Evolutionary conservation across 1,140 invertebrate genomes (phyloP), one percentile per base, ranked within the genome.

Genomic region (Zaprionus tsacasi): DNA sequence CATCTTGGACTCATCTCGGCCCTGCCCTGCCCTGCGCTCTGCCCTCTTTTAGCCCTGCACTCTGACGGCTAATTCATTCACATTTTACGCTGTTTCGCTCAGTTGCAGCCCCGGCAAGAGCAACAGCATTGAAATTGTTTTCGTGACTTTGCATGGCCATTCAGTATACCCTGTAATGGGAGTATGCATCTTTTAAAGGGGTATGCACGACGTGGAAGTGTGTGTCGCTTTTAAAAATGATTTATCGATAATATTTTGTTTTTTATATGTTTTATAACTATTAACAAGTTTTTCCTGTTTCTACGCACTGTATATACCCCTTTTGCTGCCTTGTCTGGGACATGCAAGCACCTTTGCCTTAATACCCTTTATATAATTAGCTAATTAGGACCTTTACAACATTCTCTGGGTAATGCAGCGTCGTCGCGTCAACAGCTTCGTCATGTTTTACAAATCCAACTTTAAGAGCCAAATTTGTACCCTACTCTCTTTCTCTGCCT

Each of bases 21-120:
- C 25, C n/a, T 27, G 25, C 25, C 4, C 25, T 2, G 25, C 25
- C 4, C 25, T 4, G 25, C 25, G 4, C 21, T 21, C 21, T 30
- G 27, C 27, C 15, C 21, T 17, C 45, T 50, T 17, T 48, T 17
- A 15, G 45, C 17, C 11, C 45, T 50, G 79, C 61, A 65, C 67
- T 68, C 82, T 67, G 82, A 72, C 58, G 65, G 82, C 82, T 86
- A 86, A 87, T 86, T 87, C 82, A 82, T 86, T 76, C 76, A 68
- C 82, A 79, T 83, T 82, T 81, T 71, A 54, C 68, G 70, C 43
- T 56, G 27, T 72, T 68, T 72, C 15, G 65, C 56, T 70, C 36
- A 74, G 66, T 17, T 50, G 45, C 57, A 70, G 65, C 21, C 27
- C 15, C 36, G 33, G 61, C 61, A 64, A 54, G 36, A 65, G 63